A percentile compares a stretch with the other conserved stretches of the same genome.
These are phyloP conservation scores for Egretta garzetta DNA, from an alignment of 2,113 vertebrate genomes.

Conservation along the genomic window DNA sequence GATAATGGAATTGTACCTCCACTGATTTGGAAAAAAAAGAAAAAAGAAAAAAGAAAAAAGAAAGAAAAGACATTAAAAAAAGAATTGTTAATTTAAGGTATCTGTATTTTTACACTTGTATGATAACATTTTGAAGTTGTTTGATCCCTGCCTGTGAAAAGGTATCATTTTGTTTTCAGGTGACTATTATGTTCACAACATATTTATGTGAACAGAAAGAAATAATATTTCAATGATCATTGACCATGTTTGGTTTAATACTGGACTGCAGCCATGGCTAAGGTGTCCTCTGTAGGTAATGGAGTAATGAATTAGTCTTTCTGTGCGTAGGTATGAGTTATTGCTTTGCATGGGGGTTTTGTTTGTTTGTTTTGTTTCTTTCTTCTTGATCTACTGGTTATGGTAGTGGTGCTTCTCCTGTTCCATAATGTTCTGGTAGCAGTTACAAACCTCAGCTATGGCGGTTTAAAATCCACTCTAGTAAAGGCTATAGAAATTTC, in stretches of 20 bases:
- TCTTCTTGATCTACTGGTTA: background rate
- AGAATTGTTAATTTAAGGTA: background rate
- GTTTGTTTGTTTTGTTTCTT: background rate
- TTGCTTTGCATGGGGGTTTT: background rate
- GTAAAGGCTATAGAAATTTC: background rate
- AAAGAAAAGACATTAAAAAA: background rate
- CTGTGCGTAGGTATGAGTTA: background rate
- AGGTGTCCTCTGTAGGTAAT: background rate
- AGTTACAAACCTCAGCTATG: background rate
- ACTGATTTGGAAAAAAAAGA: background rate
- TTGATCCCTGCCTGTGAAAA: background rate
- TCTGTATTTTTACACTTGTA: background rate
- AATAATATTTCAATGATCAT: background rate
- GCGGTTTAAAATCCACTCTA: background rate
- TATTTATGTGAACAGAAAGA: background rate
- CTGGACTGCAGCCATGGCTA: background rate
- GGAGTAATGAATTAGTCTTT: background rate
- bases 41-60: too few species aligned
- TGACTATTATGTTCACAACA: background rate
- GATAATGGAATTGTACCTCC: background rate
- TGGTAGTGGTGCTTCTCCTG: background rate
- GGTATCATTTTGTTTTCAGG: background rate
- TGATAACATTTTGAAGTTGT: background rate
- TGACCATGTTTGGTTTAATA: background rate
- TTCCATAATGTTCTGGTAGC: background rate